Percentiles rank a stretch among this genome's conserved stretches.
phyloP scores from a whole-genome alignment of 2,113 vertebrate genomes.

The Rhinolophus sinicus region DNA sequence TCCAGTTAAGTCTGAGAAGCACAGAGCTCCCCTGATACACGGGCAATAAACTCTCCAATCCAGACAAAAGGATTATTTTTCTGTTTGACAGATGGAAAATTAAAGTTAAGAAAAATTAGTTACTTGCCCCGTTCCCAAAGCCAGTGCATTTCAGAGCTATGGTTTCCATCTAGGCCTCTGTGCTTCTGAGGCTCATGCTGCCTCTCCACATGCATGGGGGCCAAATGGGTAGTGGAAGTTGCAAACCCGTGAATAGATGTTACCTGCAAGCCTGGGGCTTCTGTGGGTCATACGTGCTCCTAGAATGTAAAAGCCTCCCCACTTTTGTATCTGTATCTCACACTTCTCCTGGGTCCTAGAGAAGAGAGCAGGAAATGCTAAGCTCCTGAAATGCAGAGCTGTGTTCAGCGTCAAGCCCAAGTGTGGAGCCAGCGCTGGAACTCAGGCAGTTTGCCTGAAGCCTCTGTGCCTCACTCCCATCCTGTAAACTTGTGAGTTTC shows the following conservation, averaged over 20 bases:
- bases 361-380: neutral
- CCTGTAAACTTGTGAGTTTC: neutral
- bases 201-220: neutral
- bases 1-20: neutral
- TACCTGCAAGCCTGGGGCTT: neutral
- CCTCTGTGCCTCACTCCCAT: neutral
- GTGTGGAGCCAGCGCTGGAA: neutral
- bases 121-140: neutral
- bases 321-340: neutral
- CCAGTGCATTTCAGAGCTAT: neutral
- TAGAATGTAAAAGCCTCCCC: neutral
- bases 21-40: neutral
- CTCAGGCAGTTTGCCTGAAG: neutral
- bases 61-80: neutral
- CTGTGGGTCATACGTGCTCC: neutral
- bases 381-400: neutral
- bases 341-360: neutral
- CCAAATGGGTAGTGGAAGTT: neutral
- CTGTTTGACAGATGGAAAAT: neutral
- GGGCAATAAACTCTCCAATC: neutral
- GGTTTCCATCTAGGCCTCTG: neutral
- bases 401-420: neutral
- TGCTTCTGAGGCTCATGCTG: neutral
- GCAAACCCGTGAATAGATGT: neutral
- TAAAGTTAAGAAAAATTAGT: neutral